phyloP scores from a whole-genome alignment of 2,888 invertebrate genomes.

The Zygaena filipendulae region DNA sequence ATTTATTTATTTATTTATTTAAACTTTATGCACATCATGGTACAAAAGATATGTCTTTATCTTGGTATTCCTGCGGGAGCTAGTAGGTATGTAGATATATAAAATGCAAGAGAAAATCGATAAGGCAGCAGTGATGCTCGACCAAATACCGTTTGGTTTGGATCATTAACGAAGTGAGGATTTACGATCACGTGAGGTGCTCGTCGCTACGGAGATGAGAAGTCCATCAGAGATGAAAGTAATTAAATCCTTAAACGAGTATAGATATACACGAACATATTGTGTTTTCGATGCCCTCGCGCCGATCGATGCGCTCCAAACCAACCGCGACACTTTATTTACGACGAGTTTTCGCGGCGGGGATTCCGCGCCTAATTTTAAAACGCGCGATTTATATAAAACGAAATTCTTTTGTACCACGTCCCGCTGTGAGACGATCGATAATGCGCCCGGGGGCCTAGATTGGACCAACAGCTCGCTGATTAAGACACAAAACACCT shows the following conservation, averaged over 20 bases:
- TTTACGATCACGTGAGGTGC: constrained; percentile 56
- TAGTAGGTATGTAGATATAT: too few relatives aligned
- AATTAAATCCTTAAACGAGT: constrained; percentile 65
- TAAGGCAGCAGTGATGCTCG: constrained; percentile 60
- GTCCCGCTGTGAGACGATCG: constrained; percentile 57
- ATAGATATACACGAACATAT: too few relatives aligned
- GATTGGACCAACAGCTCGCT: constrained; percentile 40
- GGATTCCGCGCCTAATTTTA: constrained; percentile 61
- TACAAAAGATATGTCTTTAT: too few relatives aligned
- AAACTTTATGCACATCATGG: too few relatives aligned
- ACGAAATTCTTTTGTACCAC: constrained; percentile 56
- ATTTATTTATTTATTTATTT: too few relatives aligned
- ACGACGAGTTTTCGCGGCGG: constrained; percentile 64
- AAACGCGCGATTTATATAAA: constrained; percentile 62
- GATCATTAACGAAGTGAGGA: constrained; percentile 57
- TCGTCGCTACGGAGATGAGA: constrained; percentile 25
- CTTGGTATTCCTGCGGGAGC: too few relatives aligned
- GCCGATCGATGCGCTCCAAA: too few relatives aligned
- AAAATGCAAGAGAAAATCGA: too few relatives aligned
- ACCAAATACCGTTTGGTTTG: constrained; percentile 41
- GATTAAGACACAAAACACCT: constrained; percentile 55
- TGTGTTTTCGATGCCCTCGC: too few relatives aligned
- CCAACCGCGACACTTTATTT: constrained; percentile 57
- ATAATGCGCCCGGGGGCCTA: constrained; percentile 50
- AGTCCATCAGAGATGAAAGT: constrained; percentile 50